Conservation (phyloP, 2,113 vertebrate species). For the Calidris pugnax region DNA sequence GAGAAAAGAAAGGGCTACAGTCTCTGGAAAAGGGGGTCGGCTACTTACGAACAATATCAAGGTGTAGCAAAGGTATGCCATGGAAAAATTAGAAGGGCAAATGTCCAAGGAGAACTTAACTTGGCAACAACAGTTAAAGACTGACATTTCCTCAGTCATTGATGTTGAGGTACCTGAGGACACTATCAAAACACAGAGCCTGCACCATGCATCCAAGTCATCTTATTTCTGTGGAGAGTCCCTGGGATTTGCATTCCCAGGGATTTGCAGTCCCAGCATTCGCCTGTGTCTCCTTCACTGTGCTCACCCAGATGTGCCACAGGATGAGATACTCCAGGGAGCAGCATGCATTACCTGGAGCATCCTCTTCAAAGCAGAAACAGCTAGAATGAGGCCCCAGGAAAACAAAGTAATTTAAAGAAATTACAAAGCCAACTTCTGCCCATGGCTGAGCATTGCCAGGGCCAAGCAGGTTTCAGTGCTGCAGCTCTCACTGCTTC, state of each 20-base stretch:
- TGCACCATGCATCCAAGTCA: background rate
- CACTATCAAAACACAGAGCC: background rate
- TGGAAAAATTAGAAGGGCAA: no score
- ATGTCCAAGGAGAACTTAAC: no score
- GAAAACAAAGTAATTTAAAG: background rate
- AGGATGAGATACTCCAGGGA: background rate
- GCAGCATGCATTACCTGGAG: background rate
- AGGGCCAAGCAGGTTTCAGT: background rate
- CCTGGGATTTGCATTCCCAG: background rate
- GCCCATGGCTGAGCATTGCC: background rate
- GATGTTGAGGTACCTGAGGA: background rate
- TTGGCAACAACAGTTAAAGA: no score
- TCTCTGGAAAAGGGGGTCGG: no score
- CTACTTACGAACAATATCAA: no score
- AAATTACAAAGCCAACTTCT: background rate
- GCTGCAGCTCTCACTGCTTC: background rate
- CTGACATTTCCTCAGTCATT: background rate
- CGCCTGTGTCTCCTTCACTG: background rate
- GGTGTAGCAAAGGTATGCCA: no score
- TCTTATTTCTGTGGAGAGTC: background rate
- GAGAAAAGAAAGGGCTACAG: no score
- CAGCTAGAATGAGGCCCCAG: background rate
- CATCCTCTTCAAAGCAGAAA: background rate
- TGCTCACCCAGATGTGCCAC: background rate
- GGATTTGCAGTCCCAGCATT: background rate